Evolutionary conservation across 2,888 invertebrate species (phyloP).

Genomic region (Crematogaster levior): DNA sequence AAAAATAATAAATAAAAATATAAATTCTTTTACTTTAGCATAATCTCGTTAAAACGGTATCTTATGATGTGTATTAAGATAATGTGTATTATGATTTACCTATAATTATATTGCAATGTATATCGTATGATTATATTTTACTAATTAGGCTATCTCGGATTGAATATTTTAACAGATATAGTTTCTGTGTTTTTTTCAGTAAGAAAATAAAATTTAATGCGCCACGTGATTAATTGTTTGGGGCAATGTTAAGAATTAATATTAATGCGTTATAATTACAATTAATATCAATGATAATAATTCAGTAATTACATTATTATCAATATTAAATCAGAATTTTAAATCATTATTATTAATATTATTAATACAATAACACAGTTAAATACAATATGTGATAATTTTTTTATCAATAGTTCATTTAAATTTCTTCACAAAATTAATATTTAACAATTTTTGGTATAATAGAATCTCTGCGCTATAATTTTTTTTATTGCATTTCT

Average conservation of each 20-base stretch:
- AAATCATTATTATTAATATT: too few relatives aligned
- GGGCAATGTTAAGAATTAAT: neutral
- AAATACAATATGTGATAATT: neutral
- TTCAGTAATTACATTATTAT: neutral
- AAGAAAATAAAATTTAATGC: neutral
- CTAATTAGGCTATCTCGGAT: neutral
- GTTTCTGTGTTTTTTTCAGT: neutral
- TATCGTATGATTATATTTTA: neutral
- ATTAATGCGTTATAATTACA: slow-evolving; percentile 4
- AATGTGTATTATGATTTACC: neutral
- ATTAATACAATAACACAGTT: neutral
- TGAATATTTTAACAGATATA: neutral
- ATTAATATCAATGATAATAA: neutral
- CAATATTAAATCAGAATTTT: too few relatives aligned
- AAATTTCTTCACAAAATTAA: neutral
- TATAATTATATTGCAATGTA: neutral
- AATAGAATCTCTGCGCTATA: too few relatives aligned
- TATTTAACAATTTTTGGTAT: neutral
- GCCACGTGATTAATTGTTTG: slow-evolving; percentile 1
- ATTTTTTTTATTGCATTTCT: neutral
- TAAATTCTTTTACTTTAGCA: neutral
- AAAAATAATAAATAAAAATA: too few relatives aligned
- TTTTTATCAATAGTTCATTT: neutral
- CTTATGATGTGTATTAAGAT: neutral
- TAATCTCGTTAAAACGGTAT: neutral